Base-by-base conservation (phyloP, 30 jellyfish, hydroid and myxozoan genomes). In the Aurelia sp. region DNA sequence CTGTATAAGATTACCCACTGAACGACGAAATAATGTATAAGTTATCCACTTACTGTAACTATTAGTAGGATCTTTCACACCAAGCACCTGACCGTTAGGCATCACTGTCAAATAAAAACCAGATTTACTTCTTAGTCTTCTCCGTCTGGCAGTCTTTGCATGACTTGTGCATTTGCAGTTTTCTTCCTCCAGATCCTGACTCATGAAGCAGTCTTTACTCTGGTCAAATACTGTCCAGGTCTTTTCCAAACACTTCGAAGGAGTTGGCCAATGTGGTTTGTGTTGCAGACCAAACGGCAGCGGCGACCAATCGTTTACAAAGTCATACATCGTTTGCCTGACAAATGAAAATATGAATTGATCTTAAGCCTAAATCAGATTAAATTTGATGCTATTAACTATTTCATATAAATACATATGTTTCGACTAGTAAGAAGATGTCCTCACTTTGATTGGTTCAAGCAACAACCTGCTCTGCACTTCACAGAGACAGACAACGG, bases 21-120 rank as follows among this genome's bases (percentile, higher is more conserved):
- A 27, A 27, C 2, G 33, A 27, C 8, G 55, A 44, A 44, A 8
- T 2, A 44, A 44, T 44, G 55, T 16, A 44, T 4, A 44, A 27
- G 30, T 6, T 22, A 35, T 13, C 20, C 19, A 77, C 99, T 95
- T 86, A 95, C 99, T 90, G 91, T 95, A 86, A 17, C 95, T 95
- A 73, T 84, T 95, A 8, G 87, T 84, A 30, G 90, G 82, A 76
- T 95, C 99, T 66, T 83, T 84, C 8, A 89, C 97, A 11, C 99
- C 99, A 19, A 95, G 78, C 31, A 95, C 97, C 74, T 90, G 99
- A 33, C 99, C 99, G 76, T 95, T 95, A 21, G 99, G 99, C 99
- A 95, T 95, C 18, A 95, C 92, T 7, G 99, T 97, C 74, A 95
- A 55, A 77, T 95, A 95, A 82, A 90, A 95, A 9, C 99, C 99